Base-by-base conservation (phyloP, 2,888 invertebrate species). In the Tenthredo notha region DNA sequence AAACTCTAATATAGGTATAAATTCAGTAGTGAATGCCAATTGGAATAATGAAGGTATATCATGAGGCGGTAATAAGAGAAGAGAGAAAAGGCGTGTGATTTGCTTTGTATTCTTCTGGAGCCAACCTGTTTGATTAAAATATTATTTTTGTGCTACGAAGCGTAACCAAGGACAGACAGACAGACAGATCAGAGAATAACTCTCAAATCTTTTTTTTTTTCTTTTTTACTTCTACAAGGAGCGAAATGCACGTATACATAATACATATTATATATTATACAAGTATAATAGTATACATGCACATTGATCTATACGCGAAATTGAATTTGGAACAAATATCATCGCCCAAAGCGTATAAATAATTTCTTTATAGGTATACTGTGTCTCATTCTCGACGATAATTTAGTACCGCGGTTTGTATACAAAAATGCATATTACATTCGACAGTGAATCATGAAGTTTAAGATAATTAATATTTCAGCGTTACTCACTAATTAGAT, bases 381-480 rank as follows among this genome's bases (percentile, higher is more conserved):
- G n/a, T 54, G n/a, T 10, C 54, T 54, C 15, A 33, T 67, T 67
- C 18, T 18, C 67, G 33, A 33, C 33, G 15, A 33, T 74, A 74
- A 43, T 40, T 43, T 40, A 43, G 43, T n/a, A 2, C 21, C 43
- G 72, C n/a, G 72, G 40, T 3, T 5, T 33, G 29, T 29, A 67
- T 67, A 33, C 29, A 33, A 33, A 67, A 12, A 43, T 7, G 15
- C 29, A 54, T 50, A 33, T 25, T 50, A 77, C 25, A 74, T 74
- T 43, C 43, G 9, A 87, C 67, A 72, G 70, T 91, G 90, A 90
- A 82, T 91, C 90, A 90, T 70, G 29, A 61, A 61, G 78, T 80
- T 67, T 67, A 50, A 43, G 67, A 65, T 84, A 88, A 89, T 90
- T 89, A 89, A 88, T 89, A 86, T 80, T 86, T 75, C 87, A 61